These are phyloP conservation scores for Syndactyla subalaris DNA, from an alignment of 2,797 vertebrate genomes.

Conservation along the genomic window DNA sequence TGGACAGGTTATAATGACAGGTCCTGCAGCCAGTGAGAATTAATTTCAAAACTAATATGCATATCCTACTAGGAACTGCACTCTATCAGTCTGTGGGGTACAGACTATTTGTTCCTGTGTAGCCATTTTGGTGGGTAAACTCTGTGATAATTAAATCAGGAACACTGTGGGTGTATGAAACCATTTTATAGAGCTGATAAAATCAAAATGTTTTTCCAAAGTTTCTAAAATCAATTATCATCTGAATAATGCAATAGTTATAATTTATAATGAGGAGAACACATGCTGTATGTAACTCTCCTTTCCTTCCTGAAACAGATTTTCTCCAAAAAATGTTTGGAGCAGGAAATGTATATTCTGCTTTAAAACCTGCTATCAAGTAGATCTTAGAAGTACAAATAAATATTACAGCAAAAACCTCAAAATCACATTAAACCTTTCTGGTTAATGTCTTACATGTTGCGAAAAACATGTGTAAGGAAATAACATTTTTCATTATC, in stretches of 20 bases:
- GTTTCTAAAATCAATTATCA: not conserved
- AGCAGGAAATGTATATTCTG: not conserved
- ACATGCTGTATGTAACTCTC: not conserved
- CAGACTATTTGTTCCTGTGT: not conserved
- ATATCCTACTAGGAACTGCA: not conserved
- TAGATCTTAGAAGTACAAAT: not conserved
- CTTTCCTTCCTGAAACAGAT: not conserved
- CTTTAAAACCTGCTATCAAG: not conserved
- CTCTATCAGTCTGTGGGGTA: not conserved
- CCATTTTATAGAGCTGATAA: not conserved
- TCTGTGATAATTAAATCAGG: not conserved
- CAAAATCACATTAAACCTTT: not conserved
- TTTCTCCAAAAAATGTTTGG: not conserved
- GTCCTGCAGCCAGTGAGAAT: not conserved
- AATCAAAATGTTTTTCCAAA: not conserved
- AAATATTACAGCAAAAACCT: not conserved
- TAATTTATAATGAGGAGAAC: not conserved
- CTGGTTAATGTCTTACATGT: not conserved
- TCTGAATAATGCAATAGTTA: not conserved
- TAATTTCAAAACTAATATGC: not conserved
- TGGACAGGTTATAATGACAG: not conserved
- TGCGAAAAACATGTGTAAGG: not conserved
- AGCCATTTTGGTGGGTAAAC: not conserved
- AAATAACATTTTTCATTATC: not conserved
- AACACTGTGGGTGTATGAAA: not conserved